Conservation (phyloP, 2,113 vertebrate genomes). For the Oplegnathus fasciatus region DNA sequence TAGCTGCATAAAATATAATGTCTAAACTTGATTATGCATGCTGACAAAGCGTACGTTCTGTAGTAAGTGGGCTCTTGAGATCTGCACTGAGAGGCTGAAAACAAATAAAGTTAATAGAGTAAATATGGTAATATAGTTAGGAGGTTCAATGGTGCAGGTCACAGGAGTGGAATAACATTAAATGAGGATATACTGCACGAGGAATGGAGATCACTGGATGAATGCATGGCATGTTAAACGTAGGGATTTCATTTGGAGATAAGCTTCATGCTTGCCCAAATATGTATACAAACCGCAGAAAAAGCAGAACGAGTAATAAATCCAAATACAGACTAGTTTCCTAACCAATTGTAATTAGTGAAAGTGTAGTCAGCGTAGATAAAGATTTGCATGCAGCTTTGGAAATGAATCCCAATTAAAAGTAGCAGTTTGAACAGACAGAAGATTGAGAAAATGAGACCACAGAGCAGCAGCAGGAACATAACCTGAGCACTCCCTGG, state of each 20-base stretch:
- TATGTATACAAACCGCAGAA: not conserved
- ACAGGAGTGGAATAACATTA: constrained; percentile 7
- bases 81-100: constrained; percentile 28
- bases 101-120: constrained; percentile 62
- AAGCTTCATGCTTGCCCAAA: not conserved
- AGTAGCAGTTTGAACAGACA: not conserved
- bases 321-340: not conserved
- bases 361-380: not conserved
- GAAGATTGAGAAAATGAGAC: not conserved
- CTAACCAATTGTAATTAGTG: not conserved
- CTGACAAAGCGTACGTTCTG: constrained; percentile 39
- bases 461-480: not conserved
- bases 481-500: not conserved
- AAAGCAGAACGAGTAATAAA: not conserved
- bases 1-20: constrained; percentile 38
- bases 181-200: not conserved
- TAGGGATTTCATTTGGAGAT: not conserved
- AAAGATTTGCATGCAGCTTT: constrained; percentile 5
- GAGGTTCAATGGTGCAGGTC: constrained; percentile 48
- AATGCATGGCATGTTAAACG: not conserved
- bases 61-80: constrained; percentile 36
- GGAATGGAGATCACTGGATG: not conserved
- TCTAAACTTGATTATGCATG: constrained; percentile 46
- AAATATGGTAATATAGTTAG: constrained; percentile 50
- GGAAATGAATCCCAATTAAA: constrained; percentile 1